These are phyloP conservation scores for Acyrthosiphon pisum DNA, from an alignment of 1,140 invertebrate genomes.

Conservation along the genomic window DNA sequence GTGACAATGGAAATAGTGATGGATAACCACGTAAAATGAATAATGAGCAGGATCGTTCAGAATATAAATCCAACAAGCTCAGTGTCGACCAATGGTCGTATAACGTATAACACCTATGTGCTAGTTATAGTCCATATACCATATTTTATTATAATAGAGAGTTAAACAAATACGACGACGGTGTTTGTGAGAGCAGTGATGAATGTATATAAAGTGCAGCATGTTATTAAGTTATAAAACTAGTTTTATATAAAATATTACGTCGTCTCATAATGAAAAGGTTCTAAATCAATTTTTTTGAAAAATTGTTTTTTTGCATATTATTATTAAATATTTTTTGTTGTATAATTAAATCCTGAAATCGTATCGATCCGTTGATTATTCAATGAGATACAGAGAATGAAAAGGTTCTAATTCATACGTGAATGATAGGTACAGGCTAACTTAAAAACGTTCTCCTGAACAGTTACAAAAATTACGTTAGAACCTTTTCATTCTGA, in stretches of 20 bases:
- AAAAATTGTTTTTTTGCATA: no score
- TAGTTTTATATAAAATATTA: background rate
- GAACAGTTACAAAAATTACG: no score
- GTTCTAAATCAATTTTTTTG: no score
- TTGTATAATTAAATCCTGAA: no score
- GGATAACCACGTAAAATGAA: conserved; percentile 49
- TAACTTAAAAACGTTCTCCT: no score
- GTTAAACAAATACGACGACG: background rate
- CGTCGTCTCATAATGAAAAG: no score
- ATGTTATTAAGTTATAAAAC: background rate
- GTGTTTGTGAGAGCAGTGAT: background rate
- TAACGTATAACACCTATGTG: background rate
- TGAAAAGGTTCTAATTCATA: no score
- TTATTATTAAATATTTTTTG: no score
- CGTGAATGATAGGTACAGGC: no score
- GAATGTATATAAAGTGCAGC: background rate
- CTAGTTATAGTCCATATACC: background rate
- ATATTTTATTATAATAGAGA: background rate
- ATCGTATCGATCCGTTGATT: no score
- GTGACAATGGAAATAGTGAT: conserved; percentile 34
- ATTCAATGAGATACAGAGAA: no score
- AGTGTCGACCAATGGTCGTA: background rate
- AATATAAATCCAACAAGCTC: conserved; percentile 26
- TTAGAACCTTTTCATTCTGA: no score
- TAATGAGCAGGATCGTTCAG: conserved; percentile 20